Base-by-base conservation (phyloP, 2,797 vertebrate species). In the Novumbra hubbsi region DNA sequence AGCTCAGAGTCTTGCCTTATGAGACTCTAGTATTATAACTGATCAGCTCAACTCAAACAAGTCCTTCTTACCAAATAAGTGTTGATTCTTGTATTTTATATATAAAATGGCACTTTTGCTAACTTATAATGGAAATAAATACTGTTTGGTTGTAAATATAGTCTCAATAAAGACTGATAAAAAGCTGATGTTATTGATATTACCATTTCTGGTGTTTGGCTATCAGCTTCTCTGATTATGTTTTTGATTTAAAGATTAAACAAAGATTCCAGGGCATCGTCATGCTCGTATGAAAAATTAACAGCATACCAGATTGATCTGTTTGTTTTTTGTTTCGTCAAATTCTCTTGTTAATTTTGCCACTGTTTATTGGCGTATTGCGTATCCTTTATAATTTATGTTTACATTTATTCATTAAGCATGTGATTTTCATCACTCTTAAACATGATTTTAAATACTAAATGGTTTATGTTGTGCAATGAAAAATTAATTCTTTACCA, bases 381-480 rank as follows among this genome's bases (percentile, higher is more conserved):
- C 83, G 77, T 84, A 79, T 87, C 41, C 78, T 89, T 84, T 88
- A 78, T 81, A 81, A 80, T 85, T 85, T 83, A 80, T 84, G 78
- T 85, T 83, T 77, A 79, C 66, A 76, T 72, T 82, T 85, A 28
- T 5, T 71, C 38, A 75, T 78, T 72, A 69, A 80, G 82, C 67
- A 85, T 76, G 76, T 52, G 79, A 79, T 76, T 81, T 83, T 73
- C 79, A 76, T 81, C 76, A 79, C 72, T 77, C 70, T 30, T 65
- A 75, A 60, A 74, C 63, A 55, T 72, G 65, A 83, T 89, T 88
- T 82, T 60, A 86, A 78, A 82, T 82, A 64, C 62, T 76, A 62
- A 72, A 30, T 71, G 81, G 80, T 90, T 85, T 78, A 85, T 87
- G 78, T 82, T 83, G 86, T 87, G 87, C 80, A 84, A 80, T 88